Evolutionary conservation across 2,888 invertebrate species (phyloP).

Genomic region (Eudemis profundana): DNA sequence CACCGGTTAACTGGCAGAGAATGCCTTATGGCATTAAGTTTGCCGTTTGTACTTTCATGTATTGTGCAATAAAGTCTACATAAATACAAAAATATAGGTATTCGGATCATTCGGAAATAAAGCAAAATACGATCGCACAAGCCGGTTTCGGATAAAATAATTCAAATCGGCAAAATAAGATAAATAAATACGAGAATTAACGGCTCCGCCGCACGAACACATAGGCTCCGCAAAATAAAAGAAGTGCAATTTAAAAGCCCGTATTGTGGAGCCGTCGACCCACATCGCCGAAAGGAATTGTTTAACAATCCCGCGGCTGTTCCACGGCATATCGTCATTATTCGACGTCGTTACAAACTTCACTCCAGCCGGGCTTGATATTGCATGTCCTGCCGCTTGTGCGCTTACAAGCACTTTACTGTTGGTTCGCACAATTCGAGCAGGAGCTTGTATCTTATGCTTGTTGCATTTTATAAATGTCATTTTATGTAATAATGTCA

Average conservation of each 20-base stretch:
- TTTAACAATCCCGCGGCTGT: conserved; percentile 11
- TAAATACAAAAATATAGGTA: no score
- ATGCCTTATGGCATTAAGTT: no score
- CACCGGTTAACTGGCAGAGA: no score
- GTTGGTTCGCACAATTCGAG: background rate
- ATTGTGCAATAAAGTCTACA: no score
- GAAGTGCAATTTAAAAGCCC: conserved; percentile 3
- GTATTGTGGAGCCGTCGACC: conserved; percentile 24
- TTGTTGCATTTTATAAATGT: no score
- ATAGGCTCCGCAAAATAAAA: conserved; percentile 16
- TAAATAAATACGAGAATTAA: conserved; percentile 3
- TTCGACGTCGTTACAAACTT: background rate
- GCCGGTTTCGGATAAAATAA: conserved; percentile 1
- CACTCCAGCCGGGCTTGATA: background rate
- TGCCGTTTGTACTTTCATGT: no score
- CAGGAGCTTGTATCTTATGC: no score
- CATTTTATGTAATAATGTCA: no score
- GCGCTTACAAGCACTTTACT: background rate
- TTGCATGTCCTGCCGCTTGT: background rate
- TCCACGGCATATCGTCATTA: conserved; percentile 3
- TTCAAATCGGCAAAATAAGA: conserved; percentile 13
- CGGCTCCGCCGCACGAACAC: conserved; percentile 3
- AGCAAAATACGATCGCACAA: background rate
- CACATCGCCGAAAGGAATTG: conserved; percentile 13
- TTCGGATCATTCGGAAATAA: background rate